Conservation (phyloP, 2,888 invertebrate species). For the Oscheius sp. region DNA sequence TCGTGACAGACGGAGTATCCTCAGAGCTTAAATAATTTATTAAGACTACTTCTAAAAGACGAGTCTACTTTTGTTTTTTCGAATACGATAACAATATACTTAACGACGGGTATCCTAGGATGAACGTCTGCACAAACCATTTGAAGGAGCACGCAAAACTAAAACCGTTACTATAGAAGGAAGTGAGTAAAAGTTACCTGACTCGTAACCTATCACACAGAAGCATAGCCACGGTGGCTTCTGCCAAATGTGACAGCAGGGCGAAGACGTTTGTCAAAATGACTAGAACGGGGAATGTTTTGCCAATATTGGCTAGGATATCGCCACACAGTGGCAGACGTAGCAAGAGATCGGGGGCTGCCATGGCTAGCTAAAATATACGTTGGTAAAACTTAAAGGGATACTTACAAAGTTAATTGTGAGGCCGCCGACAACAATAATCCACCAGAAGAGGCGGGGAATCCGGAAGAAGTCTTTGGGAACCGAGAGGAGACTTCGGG, state of each 20-base stretch:
- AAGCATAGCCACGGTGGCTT: slow-evolving; percentile 62
- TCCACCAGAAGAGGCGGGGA: slow-evolving; percentile 59
- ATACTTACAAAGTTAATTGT: slow-evolving; percentile 63
- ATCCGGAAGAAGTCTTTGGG: slow-evolving; percentile 22
- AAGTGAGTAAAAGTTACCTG: slow-evolving; percentile 39
- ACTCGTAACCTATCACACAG: slow-evolving; percentile 61
- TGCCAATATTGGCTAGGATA: slow-evolving; percentile 43
- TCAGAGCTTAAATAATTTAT: no score
- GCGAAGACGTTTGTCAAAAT: slow-evolving; percentile 61
- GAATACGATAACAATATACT: slow-evolving; percentile 41
- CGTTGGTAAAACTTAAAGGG: not conserved
- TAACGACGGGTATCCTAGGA: slow-evolving; percentile 70
- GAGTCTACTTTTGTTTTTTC: slow-evolving; percentile 15
- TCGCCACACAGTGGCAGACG: slow-evolving; percentile 54
- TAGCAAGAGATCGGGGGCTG: slow-evolving; percentile 48
- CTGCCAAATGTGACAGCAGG: slow-evolving; percentile 61
- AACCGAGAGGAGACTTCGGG: slow-evolving; percentile 27
- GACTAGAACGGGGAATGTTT: slow-evolving; percentile 41
- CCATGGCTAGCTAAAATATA: slow-evolving; percentile 41
- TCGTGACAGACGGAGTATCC: no score
- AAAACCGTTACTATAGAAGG: slow-evolving; percentile 14
- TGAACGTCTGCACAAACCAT: slow-evolving; percentile 69
- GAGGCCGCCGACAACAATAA: slow-evolving; percentile 63
- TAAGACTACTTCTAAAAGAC: no score
- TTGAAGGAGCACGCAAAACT: slow-evolving; percentile 63